Evolutionary conservation across 2,797 vertebrate species (phyloP), one percentile per base, ranked within the genome.

Genomic region (Chiroxiphia lanceolata): DNA sequence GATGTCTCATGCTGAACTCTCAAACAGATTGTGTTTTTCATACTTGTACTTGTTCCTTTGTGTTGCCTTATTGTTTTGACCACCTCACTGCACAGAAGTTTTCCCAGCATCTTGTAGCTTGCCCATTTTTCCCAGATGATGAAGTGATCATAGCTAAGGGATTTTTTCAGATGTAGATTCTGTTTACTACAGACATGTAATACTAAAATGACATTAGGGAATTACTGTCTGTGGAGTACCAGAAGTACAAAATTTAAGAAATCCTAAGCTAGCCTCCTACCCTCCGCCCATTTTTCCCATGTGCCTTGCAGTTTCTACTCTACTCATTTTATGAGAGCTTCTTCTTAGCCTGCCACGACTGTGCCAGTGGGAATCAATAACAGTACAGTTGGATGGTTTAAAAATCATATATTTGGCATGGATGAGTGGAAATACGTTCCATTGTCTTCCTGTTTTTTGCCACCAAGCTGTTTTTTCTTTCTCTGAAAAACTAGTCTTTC

Each of bases 111-210:
- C 64, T 82, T 72, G 40, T 40, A 70, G 54, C 36, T 88, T 86
- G 40, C 26, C n/a, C 57, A 7, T 83, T 89, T 86, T 80, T 64
- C 80, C 70, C 48, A 87, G 76, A 61, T n/a, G 89, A 84, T 75
- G 60, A 40, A 63, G 15, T 61, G 74, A 89, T 63, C 67, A 45
- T 3, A 83, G 64, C 34, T 69, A 81, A 75, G 40, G 60, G 84
- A 67, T 59, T 94, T 87, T 92, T 95, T 88, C 57, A 95, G 53
- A 77, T n/a, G 23, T 31, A 89, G 56, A 74, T 26, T 80, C 22
- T 45, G 25, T 38, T 87, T 88, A 40, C 59, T 63, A 27, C 20
- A 42, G 50, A 68, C 11, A 76, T 31, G 14, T 79, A 14, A 59
- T 36, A 56, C 65, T 71, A 86, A 93, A 96, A 70, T 42, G 10